These are phyloP conservation scores for Rhynchophorus ferrugineus DNA, from an alignment of 1,140 invertebrate genomes.

Conservation along the genomic window DNA sequence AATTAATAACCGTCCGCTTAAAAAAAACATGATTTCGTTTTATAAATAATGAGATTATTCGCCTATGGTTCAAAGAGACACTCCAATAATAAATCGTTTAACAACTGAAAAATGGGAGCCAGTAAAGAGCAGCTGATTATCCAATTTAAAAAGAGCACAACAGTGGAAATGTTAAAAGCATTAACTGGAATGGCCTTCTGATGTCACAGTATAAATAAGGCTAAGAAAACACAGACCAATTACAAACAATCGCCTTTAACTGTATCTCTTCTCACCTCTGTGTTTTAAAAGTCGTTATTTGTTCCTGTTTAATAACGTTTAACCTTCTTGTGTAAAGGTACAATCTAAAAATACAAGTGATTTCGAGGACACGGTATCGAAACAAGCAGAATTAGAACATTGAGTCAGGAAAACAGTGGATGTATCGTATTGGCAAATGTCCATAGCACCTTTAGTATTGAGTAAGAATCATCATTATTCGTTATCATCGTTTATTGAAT, in stretches of 20 bases:
- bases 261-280: too few relatives aligned
- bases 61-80: too few relatives aligned
- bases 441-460: background rate
- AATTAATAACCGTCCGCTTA: too few relatives aligned
- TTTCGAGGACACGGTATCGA: background rate
- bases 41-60: too few relatives aligned
- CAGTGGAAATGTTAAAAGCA: background rate
- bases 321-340: slow-evolving; percentile 9
- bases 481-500: too few relatives aligned
- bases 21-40: too few relatives aligned
- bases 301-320: too few relatives aligned
- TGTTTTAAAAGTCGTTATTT: too few relatives aligned
- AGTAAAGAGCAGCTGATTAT: background rate
- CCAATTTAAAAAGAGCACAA: background rate
- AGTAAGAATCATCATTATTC: background rate
- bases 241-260: too few relatives aligned
- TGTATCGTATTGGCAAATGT: background rate
- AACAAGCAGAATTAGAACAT: background rate
- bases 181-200: background rate
- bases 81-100: background rate
- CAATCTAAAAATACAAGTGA: background rate
- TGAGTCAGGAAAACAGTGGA: background rate
- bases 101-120: background rate
- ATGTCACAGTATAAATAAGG: background rate
- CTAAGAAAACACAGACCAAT: too few relatives aligned